Evolutionary conservation across 2,888 invertebrate species (phyloP), one percentile per base, ranked within the genome.

Genomic region (Drosophila nr. perissopoda): DNA sequence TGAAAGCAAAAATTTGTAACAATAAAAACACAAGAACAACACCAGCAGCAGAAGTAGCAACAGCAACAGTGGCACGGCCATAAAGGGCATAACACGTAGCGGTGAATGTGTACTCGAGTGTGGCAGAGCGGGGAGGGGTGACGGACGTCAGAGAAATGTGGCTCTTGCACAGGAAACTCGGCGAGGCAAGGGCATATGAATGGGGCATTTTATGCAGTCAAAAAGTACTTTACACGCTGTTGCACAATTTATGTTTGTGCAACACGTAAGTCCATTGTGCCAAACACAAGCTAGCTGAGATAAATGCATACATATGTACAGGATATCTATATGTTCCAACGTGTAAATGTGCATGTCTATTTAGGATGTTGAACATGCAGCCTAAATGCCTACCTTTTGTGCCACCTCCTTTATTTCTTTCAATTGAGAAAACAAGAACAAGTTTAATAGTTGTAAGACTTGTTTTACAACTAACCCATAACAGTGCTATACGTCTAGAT

Each of bases 211-310:
- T 75, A 75, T 82, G 78, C 82, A 91, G 85, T 88, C 89, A 89
- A 83, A 89, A 91, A 83, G 89, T 87, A 89, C 82, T 91, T 92
- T 89, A 89, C 91, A 91, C 92, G 91, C 89, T 89, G 90, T 89
- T 91, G 89, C 87, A 85, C 89, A 89, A 91, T 91, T 92, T 91
- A 90, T 89, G 87, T 81, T 90, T 89, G 85, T 90, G 88, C 83
- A 88, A 84, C 90, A 89, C 86, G 90, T 88, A 88, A 85, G 81
- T 81, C 82, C 79, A 73, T 87, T 79, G 80, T 84, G 73, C 79
- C 79, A 89, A 70, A 81, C 74, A 60, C 64, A 74, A 58, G 67
- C 48, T 57, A 53, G 40, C 34, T 49, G 8, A 76, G 74, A 67
- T 74, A 77, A 67, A 70, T 70, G 67, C 58, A 70, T 27, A 48